Base-by-base conservation (phyloP, 2,797 vertebrate species). In the Pseudochirops corinnae region DNA sequence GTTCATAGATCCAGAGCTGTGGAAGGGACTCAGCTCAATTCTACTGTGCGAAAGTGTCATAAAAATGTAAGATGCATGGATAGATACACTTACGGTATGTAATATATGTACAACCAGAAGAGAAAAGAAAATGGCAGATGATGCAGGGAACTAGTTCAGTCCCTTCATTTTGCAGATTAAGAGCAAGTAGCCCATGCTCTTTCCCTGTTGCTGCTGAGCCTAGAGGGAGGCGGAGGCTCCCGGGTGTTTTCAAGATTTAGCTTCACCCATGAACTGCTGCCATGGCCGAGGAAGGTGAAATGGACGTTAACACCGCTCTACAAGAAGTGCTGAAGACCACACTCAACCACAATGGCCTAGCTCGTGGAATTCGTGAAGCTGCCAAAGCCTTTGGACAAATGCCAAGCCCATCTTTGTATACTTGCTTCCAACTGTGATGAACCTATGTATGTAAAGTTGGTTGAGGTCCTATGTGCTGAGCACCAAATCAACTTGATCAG, bases 271-370 rank as follows among this genome's bases (percentile, higher is more conserved):
- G 99, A 99, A 98, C 98, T 99, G 99, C 99, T 97, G 97, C 98
- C 99, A 99, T 99, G 99, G 99, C 99, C 99, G 99, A 99, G 99
- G 99, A 99, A 99, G 99, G 99, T 99, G 99, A 99, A 99, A 99
- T 99, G 99, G 99, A 99, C 99, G 99, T 99, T 90, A 99, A 99
- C 98, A 99, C 99, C n/a, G 99, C 99, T 96, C 98, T 99, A 95
- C 99, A 99, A 97, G 99, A 99, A 99, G 99, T 99, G 99, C 99
- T 99, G 92, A 99, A 99, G 99, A 99, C 99, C 95, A 99, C 99
- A 98, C 99, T 99, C 94, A 99, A 99, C 98, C 99, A 99, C 28
- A 99, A 99, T 92, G 99, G 99, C 97, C 99, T 99, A 0, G 99
- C 99, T 93, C 99, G 99, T 96, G 99, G 99, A 74, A 99, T 99